Percentiles rank a stretch among this genome's conserved stretches.
Evolutionary conservation across 2,797 vertebrate genomes (phyloP).

Genomic region (Typhlichthys subterraneus): DNA sequence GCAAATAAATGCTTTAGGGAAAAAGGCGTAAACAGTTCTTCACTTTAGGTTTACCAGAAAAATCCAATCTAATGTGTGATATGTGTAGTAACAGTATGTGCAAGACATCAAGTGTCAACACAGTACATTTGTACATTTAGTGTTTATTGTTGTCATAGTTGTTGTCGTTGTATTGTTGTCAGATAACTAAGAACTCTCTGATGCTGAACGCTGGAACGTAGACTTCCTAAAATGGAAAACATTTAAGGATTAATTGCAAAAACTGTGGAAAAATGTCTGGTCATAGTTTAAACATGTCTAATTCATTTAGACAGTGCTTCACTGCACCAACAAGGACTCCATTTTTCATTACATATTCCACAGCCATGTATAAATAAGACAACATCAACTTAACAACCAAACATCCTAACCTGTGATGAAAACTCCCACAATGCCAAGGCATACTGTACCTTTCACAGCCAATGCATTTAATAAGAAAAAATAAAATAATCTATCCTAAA

Average conservation of each 20-base stretch:
- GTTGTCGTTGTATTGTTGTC: neutral
- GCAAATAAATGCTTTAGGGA: conserved; percentile 5
- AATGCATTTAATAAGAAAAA: conserved; percentile 30
- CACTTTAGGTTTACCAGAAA: neutral
- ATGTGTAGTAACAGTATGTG: neutral
- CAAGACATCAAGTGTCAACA: neutral
- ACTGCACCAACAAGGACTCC: conserved; percentile 60
- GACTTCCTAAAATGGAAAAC: conserved; percentile 73
- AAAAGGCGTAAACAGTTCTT: neutral
- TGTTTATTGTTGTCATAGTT: neutral
- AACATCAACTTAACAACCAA: conserved; percentile 40
- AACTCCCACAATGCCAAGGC: conserved; percentile 9
- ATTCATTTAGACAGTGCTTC: conserved; percentile 68
- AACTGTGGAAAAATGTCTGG: conserved; percentile 61
- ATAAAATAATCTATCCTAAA: conserved; percentile 16
- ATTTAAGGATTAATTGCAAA: conserved; percentile 61
- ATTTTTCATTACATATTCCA: conserved; percentile 60
- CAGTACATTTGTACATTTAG: conserved; percentile 1
- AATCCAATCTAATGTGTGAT: neutral
- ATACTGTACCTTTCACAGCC: conserved; percentile 24
- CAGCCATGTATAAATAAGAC: conserved; percentile 60
- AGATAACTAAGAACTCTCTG: conserved; percentile 24
- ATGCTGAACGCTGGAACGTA: conserved; percentile 42
- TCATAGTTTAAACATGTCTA: conserved; percentile 69
- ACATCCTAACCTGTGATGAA: conserved; percentile 46